phyloP scores from a whole-genome alignment of 1,140 invertebrate species.

The Mylabris phalerata region DNA sequence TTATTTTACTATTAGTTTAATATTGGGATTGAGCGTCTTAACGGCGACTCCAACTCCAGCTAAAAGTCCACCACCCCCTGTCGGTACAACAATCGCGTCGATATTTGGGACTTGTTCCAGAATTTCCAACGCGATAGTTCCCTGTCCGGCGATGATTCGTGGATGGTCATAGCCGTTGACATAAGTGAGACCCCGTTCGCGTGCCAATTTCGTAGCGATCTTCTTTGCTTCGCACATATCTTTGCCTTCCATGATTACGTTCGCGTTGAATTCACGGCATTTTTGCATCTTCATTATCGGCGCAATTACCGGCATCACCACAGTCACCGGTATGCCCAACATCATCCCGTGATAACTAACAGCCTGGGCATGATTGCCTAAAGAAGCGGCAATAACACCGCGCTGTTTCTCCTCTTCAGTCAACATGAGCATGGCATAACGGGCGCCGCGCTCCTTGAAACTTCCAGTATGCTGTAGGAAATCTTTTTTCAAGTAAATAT shows the following conservation, averaged over 20 bases:
- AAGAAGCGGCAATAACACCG: slow-evolving; percentile 86
- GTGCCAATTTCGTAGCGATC: slow-evolving; percentile 66
- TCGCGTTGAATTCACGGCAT: slow-evolving; percentile 76
- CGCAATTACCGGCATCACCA: slow-evolving; percentile 88
- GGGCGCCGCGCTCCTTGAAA: slow-evolving; percentile 88
- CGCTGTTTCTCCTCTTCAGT: slow-evolving; percentile 58
- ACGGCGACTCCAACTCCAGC: slow-evolving; percentile 81
- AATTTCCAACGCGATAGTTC: slow-evolving; percentile 87
- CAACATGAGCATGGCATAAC: slow-evolving; percentile 76
- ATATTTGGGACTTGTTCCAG: slow-evolving; percentile 73
- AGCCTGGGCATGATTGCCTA: slow-evolving; percentile 88
- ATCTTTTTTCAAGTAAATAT: slow-evolving; percentile 89
- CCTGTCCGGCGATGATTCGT: slow-evolving; percentile 88
- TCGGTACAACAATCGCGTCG: slow-evolving; percentile 74
- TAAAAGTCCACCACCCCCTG: slow-evolving; percentile 84
- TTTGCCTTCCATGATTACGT: slow-evolving; percentile 73
- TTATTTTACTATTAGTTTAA: slow-evolving; percentile 61
- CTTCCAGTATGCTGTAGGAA: slow-evolving; percentile 88
- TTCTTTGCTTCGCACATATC: slow-evolving; percentile 82
- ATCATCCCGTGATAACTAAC: slow-evolving; percentile 80
- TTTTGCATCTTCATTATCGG: slow-evolving; percentile 91
- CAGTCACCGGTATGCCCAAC: slow-evolving; percentile 77
- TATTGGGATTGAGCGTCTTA: slow-evolving; percentile 74
- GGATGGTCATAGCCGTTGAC: slow-evolving; percentile 92
- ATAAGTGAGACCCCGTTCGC: slow-evolving; percentile 66